phyloP scores from a whole-genome alignment of 2,888 invertebrate species.

The Syrista parreyssii region DNA sequence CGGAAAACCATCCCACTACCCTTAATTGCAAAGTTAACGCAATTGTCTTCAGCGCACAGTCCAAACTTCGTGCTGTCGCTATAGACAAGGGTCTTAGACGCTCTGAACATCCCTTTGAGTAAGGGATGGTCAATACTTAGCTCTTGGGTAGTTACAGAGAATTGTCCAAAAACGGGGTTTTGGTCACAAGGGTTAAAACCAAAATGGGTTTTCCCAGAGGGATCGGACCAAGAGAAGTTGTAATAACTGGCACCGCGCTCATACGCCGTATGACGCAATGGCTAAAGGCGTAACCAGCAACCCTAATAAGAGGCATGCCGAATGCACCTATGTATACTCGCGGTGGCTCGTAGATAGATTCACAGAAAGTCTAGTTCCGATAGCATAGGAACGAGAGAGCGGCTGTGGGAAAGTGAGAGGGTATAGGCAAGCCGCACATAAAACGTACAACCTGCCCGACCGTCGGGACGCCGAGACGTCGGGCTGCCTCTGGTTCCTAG shows the following conservation, averaged over 20 bases:
- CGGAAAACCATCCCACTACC: not conserved
- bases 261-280: not conserved
- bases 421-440: slow-evolving; percentile 38
- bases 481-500: slow-evolving; percentile 26
- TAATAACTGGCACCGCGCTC: too few species aligned
- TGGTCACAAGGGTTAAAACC: not conserved
- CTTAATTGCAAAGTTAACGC: not conserved
- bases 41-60: not conserved
- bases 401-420: slow-evolving; percentile 2
- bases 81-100: not conserved
- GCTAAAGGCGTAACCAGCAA: slow-evolving; percentile 9
- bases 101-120: too few species aligned
- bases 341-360: not conserved
- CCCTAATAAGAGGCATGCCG: slow-evolving; percentile 17
- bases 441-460: slow-evolving; percentile 32
- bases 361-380: not conserved
- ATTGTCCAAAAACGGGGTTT: not conserved
- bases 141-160: not conserved
- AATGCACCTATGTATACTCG: not conserved
- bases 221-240: too few species aligned
- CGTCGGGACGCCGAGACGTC: not conserved
- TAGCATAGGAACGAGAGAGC: not conserved
- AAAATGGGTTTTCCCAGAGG: too few species aligned
- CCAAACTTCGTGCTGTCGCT: not conserved
- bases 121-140: not conserved